These are phyloP conservation scores for Pterostichus niger DNA, from an alignment of 2,888 invertebrate species.

Conservation along the genomic window DNA sequence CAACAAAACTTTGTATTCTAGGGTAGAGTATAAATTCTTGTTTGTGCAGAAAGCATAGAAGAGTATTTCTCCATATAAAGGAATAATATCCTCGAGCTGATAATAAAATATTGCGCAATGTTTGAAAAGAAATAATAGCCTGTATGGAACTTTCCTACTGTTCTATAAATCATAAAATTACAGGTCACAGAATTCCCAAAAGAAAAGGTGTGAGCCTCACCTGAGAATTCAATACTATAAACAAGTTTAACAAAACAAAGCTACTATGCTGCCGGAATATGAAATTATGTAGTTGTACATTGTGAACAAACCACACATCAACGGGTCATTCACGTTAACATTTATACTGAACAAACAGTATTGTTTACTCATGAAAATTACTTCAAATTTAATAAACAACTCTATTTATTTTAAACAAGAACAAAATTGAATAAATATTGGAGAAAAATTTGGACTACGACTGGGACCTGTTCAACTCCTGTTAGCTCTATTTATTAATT, in stretches of 20 bases:
- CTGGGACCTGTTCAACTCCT: too few species aligned
- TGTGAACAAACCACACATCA: constrained; percentile 1
- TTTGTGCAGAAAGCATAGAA: constrained; percentile 14
- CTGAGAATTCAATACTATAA: constrained; percentile 36
- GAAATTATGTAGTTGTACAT: background rate
- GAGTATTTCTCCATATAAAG: constrained; percentile 13
- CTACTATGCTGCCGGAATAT: constrained; percentile 13
- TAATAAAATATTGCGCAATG: constrained; percentile 36
- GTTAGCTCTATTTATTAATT: too few species aligned
- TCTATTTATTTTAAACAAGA: background rate
- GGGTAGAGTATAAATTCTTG: constrained; percentile 29
- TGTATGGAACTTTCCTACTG: background rate
- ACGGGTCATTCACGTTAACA: constrained; percentile 37
- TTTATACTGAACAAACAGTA: constrained; percentile 14
- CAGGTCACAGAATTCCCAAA: constrained; percentile 30
- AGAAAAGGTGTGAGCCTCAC: constrained; percentile 10
- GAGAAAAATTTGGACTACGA: too few species aligned
- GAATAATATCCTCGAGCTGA: constrained; percentile 4
- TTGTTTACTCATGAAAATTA: constrained; percentile 12
- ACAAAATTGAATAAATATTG: too few species aligned
- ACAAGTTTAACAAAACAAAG: constrained; percentile 13
- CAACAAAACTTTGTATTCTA: background rate
- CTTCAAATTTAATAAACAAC: constrained; percentile 16
- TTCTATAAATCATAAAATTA: constrained; percentile 39
- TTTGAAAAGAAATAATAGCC: background rate